Base-by-base conservation (phyloP, 2,113 vertebrate genomes). In the Aphelocoma coerulescens region DNA sequence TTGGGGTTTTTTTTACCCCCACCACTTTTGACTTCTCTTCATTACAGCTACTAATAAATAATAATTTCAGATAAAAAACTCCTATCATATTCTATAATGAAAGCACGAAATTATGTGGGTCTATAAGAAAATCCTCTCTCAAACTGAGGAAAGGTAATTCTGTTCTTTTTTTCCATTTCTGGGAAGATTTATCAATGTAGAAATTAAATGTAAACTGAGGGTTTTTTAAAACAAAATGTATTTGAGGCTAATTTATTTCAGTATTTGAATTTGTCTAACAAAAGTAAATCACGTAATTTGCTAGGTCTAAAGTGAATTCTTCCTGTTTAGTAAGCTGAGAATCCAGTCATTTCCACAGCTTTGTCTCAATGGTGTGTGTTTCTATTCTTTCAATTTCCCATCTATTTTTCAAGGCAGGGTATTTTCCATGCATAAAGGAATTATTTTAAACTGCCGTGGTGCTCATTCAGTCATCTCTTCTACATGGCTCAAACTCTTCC, bases 221-320 rank as follows among this genome's bases (percentile, higher is more conserved):
- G 9, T 1, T 12, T 57, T 55, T 41, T 2, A 6, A 57, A 49
- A 19, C 6, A 68, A 43, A 69, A 39, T 27, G 43, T 17, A 57
- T 57, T 7, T 1, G 1, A 55, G 3, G 5, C 16, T 37, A 32
- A 77, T 76, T 80, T 66, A 57, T 74, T 71, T 44, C 23, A 30
- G 1, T 17, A 35, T 44, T 76, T 48, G 5, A 44, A 11, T 76
- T 76, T 43, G 1, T 33, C 15, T 77, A 20, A 80, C 21, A 26
- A 91, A 73, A 46, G 1, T 8, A 43, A 59, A 51, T 3, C 9
- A 11, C 3, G 4, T 41, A 23, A 63, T 8, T 65, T 5, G 0
- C 35, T 41, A 57, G 3, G 9, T 66, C 8, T 54, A 35, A 48
- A 54, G 3, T 32, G 10, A 58, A 11, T 71, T 78, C 1, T 54